Percentiles rank a stretch among this genome's conserved stretches.
Conservation (phyloP, 2,113 vertebrate species). For the Crocuta crocuta region DNA sequence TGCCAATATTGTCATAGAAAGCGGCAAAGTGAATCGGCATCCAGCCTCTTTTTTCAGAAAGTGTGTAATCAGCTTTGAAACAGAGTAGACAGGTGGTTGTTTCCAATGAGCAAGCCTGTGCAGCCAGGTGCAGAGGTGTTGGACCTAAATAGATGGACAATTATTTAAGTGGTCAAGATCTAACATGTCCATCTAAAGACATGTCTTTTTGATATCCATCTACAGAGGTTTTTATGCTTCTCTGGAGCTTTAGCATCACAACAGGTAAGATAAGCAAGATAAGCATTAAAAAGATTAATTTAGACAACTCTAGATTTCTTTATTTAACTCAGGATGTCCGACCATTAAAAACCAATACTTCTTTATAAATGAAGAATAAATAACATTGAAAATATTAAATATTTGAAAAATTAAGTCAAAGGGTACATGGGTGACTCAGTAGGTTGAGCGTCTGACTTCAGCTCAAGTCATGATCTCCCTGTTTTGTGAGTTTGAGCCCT, state of each 20-base stretch:
- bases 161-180: background rate
- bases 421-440: no score
- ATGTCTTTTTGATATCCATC: background rate
- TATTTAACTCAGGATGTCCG: constrained; percentile 7
- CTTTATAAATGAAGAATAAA: background rate
- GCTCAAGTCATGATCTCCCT: no score
- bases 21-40: constrained; percentile 89
- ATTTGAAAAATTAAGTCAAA: background rate
- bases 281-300: background rate
- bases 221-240: background rate
- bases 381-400: background rate
- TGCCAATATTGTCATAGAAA: constrained; percentile 87
- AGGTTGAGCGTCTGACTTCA: no score
- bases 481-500: no score
- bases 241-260: no score
- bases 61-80: constrained; percentile 83
- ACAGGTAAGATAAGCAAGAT: background rate
- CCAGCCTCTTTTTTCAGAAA: constrained; percentile 87
- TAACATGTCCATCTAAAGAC: background rate
- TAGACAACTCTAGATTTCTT: background rate
- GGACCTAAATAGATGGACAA: constrained; percentile 74
- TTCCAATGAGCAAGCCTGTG: constrained; percentile 87
- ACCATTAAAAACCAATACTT: background rate
- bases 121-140: constrained; percentile 87
- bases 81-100: constrained; percentile 85